Conservation (phyloP, 1,140 invertebrate species). For the Drosophila kepulauana region DNA sequence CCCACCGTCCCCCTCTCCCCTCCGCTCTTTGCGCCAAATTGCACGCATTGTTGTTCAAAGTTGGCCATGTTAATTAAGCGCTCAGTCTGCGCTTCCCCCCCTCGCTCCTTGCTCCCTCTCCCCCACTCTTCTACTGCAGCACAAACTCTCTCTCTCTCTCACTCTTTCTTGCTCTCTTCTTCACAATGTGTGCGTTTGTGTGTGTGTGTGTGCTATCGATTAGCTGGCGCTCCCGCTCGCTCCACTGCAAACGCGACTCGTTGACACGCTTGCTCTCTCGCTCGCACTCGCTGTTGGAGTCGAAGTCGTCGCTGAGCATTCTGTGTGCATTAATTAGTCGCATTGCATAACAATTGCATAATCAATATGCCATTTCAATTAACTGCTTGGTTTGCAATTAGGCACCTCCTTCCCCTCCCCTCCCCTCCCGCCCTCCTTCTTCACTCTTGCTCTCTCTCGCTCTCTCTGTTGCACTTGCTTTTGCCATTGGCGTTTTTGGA, state of each 20-base stretch:
- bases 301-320: slow-evolving; percentile 10
- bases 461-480: not conserved
- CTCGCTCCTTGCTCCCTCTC: not conserved
- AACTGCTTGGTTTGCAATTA: slow-evolving; percentile 64
- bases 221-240: slow-evolving; percentile 38
- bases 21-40: slow-evolving; percentile 37
- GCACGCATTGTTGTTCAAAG: slow-evolving; percentile 62
- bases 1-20: not conserved
- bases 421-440: not conserved
- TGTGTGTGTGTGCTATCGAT: slow-evolving; percentile 53
- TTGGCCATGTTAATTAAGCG: slow-evolving; percentile 72
- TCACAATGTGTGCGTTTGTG: no score
- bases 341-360: slow-evolving; percentile 81
- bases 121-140: not conserved
- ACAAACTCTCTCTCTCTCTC: not conserved
- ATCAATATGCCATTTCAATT: slow-evolving; percentile 73
- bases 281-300: not conserved
- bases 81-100: slow-evolving; percentile 1
- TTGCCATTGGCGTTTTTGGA: slow-evolving; percentile 8
- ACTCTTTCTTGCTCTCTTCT: not conserved
- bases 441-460: no score
- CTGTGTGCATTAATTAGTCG: slow-evolving; percentile 67
- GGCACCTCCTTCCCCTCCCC: not conserved
- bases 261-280: not conserved
- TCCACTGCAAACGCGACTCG: not conserved